Evolutionary conservation across 2,113 vertebrate species (phyloP).

Genomic region (Cyanoderma ruficeps): DNA sequence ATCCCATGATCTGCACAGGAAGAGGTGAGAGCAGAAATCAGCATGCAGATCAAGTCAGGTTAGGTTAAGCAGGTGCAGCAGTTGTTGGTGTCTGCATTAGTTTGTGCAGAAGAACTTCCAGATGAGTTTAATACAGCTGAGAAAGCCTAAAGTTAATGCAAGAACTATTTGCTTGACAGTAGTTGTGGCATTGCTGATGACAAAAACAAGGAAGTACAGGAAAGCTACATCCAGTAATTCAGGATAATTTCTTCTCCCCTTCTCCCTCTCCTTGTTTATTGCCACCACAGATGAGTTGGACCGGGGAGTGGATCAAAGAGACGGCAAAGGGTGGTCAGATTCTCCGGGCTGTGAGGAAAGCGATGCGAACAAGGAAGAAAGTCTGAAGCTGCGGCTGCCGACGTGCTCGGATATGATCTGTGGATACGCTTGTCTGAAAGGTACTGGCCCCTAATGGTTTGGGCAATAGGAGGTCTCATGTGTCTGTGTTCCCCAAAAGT

Average conservation of each 20-base stretch:
- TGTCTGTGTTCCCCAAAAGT: background rate
- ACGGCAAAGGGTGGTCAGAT: slow-evolving; percentile 78
- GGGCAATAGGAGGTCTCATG: background rate
- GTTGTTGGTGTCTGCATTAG: background rate
- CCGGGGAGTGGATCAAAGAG: slow-evolving; percentile 89
- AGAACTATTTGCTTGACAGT: background rate
- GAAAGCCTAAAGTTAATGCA: background rate
- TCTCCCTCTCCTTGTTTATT: background rate
- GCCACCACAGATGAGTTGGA: slow-evolving; percentile 75
- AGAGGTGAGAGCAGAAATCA: background rate
- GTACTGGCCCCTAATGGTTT: slow-evolving; percentile 68
- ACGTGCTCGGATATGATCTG: slow-evolving; percentile 96
- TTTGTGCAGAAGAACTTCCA: background rate
- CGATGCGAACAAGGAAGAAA: slow-evolving; percentile 83
- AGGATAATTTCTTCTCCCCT: background rate
- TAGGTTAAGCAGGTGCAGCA: background rate
- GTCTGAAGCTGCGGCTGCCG: slow-evolving; percentile 84
- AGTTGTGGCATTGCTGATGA: background rate
- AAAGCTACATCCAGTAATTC: background rate
- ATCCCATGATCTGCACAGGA: background rate
- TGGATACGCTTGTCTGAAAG: slow-evolving; percentile 93
- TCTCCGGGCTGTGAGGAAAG: slow-evolving; percentile 85
- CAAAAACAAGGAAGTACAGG: background rate
- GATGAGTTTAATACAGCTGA: background rate
- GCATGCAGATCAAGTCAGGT: accelerated